Conservation (phyloP, 2,797 vertebrate species). For the Meriones psammophilus region DNA sequence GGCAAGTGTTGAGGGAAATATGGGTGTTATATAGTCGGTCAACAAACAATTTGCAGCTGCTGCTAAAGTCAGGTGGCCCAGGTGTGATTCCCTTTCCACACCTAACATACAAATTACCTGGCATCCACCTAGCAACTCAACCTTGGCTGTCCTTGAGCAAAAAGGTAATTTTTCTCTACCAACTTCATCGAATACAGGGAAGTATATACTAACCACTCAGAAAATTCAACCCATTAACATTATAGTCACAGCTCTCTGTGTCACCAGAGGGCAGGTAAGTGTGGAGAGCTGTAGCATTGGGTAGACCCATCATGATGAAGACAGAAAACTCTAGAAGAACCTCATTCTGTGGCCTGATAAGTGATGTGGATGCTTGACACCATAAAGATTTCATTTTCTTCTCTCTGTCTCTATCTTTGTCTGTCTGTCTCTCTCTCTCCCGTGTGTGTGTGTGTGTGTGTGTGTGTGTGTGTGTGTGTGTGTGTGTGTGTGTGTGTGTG, state of each 20-base stretch:
- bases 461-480: not conserved
- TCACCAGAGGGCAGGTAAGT: not conserved
- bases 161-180: not conserved
- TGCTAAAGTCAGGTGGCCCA: not conserved
- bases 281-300: not conserved
- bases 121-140: not conserved
- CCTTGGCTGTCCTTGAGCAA: not conserved
- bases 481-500: no score
- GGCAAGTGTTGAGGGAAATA: not conserved
- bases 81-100: not conserved
- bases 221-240: not conserved
- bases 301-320: not conserved
- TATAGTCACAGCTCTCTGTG: not conserved
- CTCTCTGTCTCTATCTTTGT: not conserved
- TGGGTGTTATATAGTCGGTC: slow-evolving; percentile 39
- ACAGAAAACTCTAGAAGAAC: not conserved
- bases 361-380: not conserved
- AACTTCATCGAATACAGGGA: not conserved
- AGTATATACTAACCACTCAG: not conserved
- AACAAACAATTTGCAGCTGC: slow-evolving; percentile 16
- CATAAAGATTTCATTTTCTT: not conserved
- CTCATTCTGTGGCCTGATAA: not conserved
- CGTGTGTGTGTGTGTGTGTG: not conserved
- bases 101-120: not conserved
- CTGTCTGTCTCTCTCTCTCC: not conserved